These are phyloP conservation scores for Artemisiospiza belli DNA, from an alignment of 2,113 vertebrate species.

Conservation along the genomic window DNA sequence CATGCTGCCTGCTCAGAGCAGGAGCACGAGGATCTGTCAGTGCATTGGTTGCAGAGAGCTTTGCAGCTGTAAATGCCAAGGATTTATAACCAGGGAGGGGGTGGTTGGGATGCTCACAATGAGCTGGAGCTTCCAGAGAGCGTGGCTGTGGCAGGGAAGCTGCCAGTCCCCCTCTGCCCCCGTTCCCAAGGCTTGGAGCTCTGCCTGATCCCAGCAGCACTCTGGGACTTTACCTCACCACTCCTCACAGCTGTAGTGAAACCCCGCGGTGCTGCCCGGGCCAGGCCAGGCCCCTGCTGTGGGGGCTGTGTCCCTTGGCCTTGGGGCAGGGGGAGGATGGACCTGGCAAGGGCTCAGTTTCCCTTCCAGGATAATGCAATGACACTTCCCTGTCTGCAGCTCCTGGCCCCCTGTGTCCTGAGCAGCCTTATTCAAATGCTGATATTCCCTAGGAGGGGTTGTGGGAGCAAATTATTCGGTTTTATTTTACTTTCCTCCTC, in stretches of 20 bases:
- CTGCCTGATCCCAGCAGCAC: background rate
- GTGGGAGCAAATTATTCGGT: background rate
- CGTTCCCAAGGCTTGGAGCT: fast-evolving
- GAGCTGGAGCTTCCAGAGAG: background rate
- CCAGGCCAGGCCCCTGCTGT: background rate
- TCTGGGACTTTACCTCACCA: background rate
- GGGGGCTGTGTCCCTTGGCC: background rate
- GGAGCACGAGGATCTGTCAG: background rate
- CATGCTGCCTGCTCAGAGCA: background rate
- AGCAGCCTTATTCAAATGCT: constrained; percentile 1
- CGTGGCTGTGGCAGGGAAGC: fast-evolving
- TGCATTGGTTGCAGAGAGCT: background rate
- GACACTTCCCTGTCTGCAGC: background rate
- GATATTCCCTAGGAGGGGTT: background rate
- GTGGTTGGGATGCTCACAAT: background rate
- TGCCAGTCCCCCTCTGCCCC: background rate
- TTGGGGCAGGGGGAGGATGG: background rate
- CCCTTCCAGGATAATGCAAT: background rate
- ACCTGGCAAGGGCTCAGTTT: background rate
- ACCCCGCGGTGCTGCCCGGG: background rate
- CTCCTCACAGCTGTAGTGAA: background rate
- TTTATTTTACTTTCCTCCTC: background rate
- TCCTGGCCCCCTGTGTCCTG: background rate
- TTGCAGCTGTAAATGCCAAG: background rate
- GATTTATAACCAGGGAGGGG: background rate